Evolutionary conservation across 2,888 invertebrate species (phyloP).

Genomic region (Drosophila mulleri): DNA sequence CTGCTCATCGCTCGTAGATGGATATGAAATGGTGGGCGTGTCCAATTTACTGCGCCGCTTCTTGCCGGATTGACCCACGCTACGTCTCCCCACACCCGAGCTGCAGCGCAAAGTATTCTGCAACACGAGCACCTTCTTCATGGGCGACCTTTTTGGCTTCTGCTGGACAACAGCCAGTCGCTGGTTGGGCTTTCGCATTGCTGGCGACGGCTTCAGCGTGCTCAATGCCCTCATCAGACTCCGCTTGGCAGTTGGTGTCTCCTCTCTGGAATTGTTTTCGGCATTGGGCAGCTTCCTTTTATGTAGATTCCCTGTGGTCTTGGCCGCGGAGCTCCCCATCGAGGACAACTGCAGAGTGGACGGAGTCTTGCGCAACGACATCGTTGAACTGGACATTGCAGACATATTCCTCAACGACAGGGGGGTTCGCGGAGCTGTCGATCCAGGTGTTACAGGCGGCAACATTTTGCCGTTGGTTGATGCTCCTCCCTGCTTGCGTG

Average conservation of each 20-base stretch:
- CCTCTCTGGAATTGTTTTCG: slow-evolving; percentile 31
- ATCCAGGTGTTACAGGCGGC: slow-evolving; percentile 48
- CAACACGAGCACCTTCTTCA: slow-evolving; percentile 73
- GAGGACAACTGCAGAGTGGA: slow-evolving; percentile 62
- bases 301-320: slow-evolving; percentile 60
- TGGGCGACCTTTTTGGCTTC: slow-evolving; percentile 62
- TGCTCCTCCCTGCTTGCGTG: slow-evolving; percentile 79
- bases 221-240: slow-evolving; percentile 74
- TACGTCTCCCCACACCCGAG: slow-evolving; percentile 72
- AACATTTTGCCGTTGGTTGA: slow-evolving; percentile 37
- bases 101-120: slow-evolving; percentile 75
- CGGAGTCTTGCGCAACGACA: slow-evolving; percentile 72
- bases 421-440: slow-evolving; percentile 68
- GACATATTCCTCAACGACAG: slow-evolving; percentile 72
- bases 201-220: slow-evolving; percentile 64
- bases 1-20: slow-evolving; percentile 20
- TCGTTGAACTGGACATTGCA: slow-evolving; percentile 53
- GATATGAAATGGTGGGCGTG: background rate
- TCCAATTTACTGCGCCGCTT: slow-evolving; percentile 67
- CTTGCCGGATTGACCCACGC: slow-evolving; percentile 55
- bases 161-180: slow-evolving; percentile 15
- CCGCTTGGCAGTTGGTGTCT: slow-evolving; percentile 77
- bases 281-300: slow-evolving; percentile 67
- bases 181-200: slow-evolving; percentile 31
- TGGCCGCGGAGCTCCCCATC: slow-evolving; percentile 28